These are phyloP conservation scores for Dendroctonus valens DNA, from an alignment of 1,140 invertebrate genomes.

Conservation along the genomic window DNA sequence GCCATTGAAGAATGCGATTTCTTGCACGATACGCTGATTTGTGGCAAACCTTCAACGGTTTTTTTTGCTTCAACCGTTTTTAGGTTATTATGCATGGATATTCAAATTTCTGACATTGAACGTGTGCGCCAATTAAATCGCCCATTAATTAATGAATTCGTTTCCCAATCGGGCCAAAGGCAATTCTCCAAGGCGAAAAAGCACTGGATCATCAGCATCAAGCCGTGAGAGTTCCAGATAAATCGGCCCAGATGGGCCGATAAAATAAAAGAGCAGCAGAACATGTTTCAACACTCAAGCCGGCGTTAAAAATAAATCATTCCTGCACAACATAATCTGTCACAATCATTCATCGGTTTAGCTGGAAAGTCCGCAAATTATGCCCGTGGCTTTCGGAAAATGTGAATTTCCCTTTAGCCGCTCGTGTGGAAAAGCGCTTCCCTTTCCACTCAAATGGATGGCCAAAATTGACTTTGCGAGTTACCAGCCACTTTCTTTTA, in stretches of 20 bases:
- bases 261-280: neutral
- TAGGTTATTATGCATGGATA: neutral
- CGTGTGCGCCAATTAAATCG: no score
- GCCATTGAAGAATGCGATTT: conserved; percentile 17
- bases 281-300: conserved; percentile 19
- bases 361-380: conserved; percentile 26
- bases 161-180: no score
- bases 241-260: no score
- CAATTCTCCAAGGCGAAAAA: no score
- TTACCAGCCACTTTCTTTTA: conserved; percentile 38
- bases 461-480: conserved; percentile 45
- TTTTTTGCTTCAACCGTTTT: conserved; percentile 1
- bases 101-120: no score
- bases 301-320: neutral
- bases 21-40: conserved; percentile 4
- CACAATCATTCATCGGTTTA: conserved; percentile 31
- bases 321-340: conserved; percentile 21
- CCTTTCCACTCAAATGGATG: conserved; percentile 38
- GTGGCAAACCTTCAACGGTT: conserved; percentile 14
- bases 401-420: conserved; percentile 9
- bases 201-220: no score
- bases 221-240: no score
- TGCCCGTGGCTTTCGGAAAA: conserved; percentile 15
- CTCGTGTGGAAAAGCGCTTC: conserved; percentile 9
- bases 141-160: no score